Evolutionary conservation across 1,140 invertebrate genomes (phyloP).

Genomic region (Pemphigus obesinymphae): DNA sequence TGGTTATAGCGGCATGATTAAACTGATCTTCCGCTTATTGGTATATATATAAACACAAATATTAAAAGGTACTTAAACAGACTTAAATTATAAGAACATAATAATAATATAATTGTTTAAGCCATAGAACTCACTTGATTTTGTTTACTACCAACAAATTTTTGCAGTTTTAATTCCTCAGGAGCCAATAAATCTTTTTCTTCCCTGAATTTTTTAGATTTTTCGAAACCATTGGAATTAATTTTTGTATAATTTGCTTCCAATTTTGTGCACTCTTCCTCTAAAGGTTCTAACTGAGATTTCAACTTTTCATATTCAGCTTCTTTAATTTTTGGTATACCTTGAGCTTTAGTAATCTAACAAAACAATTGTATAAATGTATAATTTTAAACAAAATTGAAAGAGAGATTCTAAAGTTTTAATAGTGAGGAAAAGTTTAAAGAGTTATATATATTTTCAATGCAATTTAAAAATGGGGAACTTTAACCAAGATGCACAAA

Average conservation of each 20-base stretch:
- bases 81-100: too few relatives aligned
- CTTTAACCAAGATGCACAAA: too few relatives aligned
- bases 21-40: too few relatives aligned
- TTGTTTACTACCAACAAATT: constrained; percentile 10
- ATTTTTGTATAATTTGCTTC: constrained; percentile 33
- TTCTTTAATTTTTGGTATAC: constrained; percentile 22
- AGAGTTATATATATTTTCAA: too few relatives aligned
- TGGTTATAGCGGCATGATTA: too few relatives aligned
- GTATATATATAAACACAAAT: too few relatives aligned
- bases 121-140: neutral
- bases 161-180: constrained; percentile 4
- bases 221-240: constrained; percentile 36
- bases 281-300: neutral
- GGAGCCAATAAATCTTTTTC: constrained; percentile 16
- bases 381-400: neutral
- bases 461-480: too few relatives aligned
- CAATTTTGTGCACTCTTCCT: neutral
- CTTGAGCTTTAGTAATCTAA: constrained; percentile 17
- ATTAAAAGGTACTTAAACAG: too few relatives aligned
- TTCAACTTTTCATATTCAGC: neutral
- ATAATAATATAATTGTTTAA: too few relatives aligned
- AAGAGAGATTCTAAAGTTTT: neutral
- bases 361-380: neutral
- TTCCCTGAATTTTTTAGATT: constrained; percentile 32
- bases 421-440: too few relatives aligned